Conservation (phyloP, 1,140 invertebrate species). For the Microplitis demolitor region DNA sequence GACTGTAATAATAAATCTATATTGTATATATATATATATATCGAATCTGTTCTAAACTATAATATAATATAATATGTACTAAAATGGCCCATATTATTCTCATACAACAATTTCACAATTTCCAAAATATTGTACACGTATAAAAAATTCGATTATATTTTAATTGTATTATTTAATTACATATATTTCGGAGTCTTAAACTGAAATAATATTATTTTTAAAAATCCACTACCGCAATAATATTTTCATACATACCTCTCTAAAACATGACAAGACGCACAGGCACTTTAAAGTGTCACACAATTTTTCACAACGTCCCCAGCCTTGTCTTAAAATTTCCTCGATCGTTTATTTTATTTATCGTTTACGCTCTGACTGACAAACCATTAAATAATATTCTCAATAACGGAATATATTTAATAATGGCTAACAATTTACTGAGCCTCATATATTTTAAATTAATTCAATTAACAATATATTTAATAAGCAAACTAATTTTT, state of each 20-base stretch:
- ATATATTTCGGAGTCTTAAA: constrained; percentile 42
- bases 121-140: constrained; percentile 47
- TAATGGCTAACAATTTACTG: constrained; percentile 31
- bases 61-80: background rate
- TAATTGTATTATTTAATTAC: constrained; percentile 33
- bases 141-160: constrained; percentile 41
- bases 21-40: constrained; percentile 26
- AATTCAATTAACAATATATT: background rate
- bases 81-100: constrained; percentile 24
- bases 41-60: constrained; percentile 23
- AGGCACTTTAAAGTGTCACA: constrained; percentile 61
- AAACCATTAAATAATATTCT: too few species aligned
- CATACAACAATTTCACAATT: constrained; percentile 20
- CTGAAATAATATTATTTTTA: constrained; percentile 30
- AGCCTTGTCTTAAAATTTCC: constrained; percentile 57
- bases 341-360: constrained; percentile 37
- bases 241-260: constrained; percentile 41
- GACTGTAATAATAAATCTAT: constrained; percentile 26
- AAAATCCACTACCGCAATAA: constrained; percentile 44
- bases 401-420: background rate
- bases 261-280: constrained; percentile 54
- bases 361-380: constrained; percentile 7
- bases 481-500: background rate
- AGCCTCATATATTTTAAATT: constrained; percentile 33
- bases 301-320: constrained; percentile 48